phyloP scores from a whole-genome alignment of 2,797 vertebrate genomes.

The Odontamblyopus lacepedii region DNA sequence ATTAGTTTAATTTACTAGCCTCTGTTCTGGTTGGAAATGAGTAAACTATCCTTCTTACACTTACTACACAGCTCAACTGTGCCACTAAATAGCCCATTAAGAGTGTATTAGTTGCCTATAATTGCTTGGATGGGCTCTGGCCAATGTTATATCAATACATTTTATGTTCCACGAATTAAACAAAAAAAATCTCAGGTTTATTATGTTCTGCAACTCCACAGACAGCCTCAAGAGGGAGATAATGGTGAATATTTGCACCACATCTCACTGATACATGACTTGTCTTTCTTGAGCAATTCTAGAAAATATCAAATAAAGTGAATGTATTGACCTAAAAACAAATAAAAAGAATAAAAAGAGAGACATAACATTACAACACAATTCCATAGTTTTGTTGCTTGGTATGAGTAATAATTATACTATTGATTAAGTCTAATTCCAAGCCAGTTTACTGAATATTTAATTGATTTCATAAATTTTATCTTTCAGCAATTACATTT shows the following conservation, averaged over 20 bases:
- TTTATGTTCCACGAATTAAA: no score
- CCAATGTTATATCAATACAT: no score
- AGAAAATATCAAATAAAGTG: neutral
- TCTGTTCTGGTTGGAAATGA: no score
- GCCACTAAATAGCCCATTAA: no score
- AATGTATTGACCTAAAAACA: neutral
- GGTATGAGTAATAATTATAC: neutral
- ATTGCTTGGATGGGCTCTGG: no score
- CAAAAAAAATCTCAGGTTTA: no score
- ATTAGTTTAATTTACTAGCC: no score
- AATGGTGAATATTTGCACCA: neutral
- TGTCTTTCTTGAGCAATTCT: neutral
- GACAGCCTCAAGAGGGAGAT: constrained; percentile 7
- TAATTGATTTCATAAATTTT: neutral
- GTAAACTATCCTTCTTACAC: no score
- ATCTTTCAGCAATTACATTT: neutral
- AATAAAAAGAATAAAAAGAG: neutral
- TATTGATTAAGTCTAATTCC: neutral
- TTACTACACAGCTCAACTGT: no score
- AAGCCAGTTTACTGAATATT: neutral
- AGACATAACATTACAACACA: neutral
- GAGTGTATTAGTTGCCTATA: no score
- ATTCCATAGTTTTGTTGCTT: neutral
- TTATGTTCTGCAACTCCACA: neutral
- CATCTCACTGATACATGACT: neutral